phyloP scores from a whole-genome alignment of 2,797 vertebrate genomes.

The Balearica regulorum region DNA sequence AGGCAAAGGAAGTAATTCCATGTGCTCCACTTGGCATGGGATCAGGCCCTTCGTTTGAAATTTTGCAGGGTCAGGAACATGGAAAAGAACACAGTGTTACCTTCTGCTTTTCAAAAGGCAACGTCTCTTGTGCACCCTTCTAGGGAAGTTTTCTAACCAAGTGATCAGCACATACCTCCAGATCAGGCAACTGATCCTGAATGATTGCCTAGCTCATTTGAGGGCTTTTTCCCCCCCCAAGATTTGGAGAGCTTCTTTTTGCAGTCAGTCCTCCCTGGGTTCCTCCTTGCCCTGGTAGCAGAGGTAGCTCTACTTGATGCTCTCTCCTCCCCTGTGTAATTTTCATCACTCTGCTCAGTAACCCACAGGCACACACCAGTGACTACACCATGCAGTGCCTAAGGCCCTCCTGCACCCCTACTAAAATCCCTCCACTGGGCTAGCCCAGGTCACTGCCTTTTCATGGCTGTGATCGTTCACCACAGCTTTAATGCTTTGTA shows the following conservation, averaged over 20 bases:
- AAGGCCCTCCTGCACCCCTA: not conserved
- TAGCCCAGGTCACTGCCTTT: not conserved
- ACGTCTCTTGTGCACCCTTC: not conserved
- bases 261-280: not conserved
- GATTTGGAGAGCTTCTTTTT: not conserved
- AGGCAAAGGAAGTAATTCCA: slow-evolving; percentile 60
- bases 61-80: slow-evolving; percentile 8
- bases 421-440: not conserved
- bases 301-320: not conserved
- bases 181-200: not conserved
- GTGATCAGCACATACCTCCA: not conserved
- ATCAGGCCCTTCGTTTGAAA: slow-evolving; percentile 27
- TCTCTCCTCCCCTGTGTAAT: not conserved
- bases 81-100: slow-evolving; percentile 3
- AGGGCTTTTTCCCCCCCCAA: not conserved
- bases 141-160: not conserved
- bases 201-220: not conserved
- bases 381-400: not conserved
- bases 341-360: not conserved
- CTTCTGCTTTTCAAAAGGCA: not conserved
- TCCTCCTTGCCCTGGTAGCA: not conserved
- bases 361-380: not conserved
- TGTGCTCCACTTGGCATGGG: slow-evolving; percentile 49
- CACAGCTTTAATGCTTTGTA: not conserved
- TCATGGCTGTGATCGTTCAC: not conserved